Base-by-base conservation (phyloP, 2,888 invertebrate genomes). In the Chalcis sispes region DNA sequence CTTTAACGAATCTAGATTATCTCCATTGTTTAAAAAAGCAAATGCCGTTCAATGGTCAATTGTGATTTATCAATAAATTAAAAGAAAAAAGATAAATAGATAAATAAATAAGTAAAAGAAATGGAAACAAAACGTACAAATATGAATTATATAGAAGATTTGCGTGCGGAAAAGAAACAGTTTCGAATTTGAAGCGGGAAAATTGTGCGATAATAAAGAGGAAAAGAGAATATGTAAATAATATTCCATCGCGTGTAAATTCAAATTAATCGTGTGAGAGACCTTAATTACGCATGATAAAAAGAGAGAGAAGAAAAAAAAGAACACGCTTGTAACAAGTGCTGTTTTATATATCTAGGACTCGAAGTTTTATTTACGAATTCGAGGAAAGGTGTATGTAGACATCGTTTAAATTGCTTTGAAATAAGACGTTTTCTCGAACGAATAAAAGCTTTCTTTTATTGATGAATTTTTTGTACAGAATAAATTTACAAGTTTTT, bases 251-350 rank as follows among this genome's bases (percentile, higher is more conserved):
- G 76, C 76, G 72, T 77, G 69, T 64, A 62, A 58, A 69, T 77
- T 72, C 42, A 69, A 77, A 77, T 72, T 64, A 69, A 50, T 52
- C 62, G 40, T 67, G 69, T 40, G 58, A 58, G 62, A 72, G 52
- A 58, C 72, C 72, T 77, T 72, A 77, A 77, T 77, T 77, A 77
- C 50, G 64, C 56, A 62, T 27, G 72, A 67, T 54, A 72, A 66
- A 65, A 58, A n/a, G n/a, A n/a, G n/a, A n/a, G n/a, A n/a, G n/a
- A n/a, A n/a, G n/a, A n/a, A n/a, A n/a, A 72, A 62, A 36, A 36
- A 36, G 36, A 18, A 13, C 36, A 15, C 20, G n/a, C 54, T 27
- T 27, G 32, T 56, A 72, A 62, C 20, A 56, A 58, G 15, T 23
- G 23, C 20, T 69, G n/a, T 72, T 76, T n/a, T 77, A 77, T 36